Evolutionary conservation across 2,113 vertebrate species (phyloP).

Genomic region (Colossoma macropomum): DNA sequence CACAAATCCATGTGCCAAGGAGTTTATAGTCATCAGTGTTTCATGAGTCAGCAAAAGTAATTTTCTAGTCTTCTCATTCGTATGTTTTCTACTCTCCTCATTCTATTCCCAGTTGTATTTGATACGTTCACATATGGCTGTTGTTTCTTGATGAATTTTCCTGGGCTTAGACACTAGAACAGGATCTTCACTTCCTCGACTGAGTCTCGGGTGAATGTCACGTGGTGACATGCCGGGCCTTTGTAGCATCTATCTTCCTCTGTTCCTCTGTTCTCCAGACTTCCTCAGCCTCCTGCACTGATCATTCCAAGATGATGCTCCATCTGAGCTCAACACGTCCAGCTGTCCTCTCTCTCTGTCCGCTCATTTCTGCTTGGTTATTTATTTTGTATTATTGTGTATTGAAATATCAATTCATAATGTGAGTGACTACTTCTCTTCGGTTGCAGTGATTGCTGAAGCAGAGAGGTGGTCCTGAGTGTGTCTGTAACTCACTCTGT

Average conservation of each 20-base stretch:
- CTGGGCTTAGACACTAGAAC: conserved; percentile 9
- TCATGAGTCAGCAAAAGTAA: not conserved
- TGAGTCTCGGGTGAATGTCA: conserved; percentile 11
- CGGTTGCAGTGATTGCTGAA: not conserved
- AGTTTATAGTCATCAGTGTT: conserved; percentile 2
- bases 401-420: conserved; percentile 26
- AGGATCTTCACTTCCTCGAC: conserved; percentile 18
- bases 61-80: too few species aligned
- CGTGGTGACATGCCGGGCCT: not conserved
- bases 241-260: conserved; percentile 17
- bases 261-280: conserved; percentile 23
- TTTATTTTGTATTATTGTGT: conserved; percentile 32
- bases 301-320: conserved; percentile 3
- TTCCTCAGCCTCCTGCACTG: not conserved
- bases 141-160: conserved; percentile 34
- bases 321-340: not conserved
- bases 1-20: too few species aligned
- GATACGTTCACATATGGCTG: conserved; percentile 9
- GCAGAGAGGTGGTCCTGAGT: conserved; percentile 22
- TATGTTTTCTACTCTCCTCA: not conserved
- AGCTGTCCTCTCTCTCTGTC: not conserved
- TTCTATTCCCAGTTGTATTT: conserved; percentile 12
- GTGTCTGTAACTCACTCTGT: conserved; percentile 36
- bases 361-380: not conserved
- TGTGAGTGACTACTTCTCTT: not conserved